Evolutionary conservation across 2,113 vertebrate species (phyloP).

Genomic region (Melanerpes aurifrons): DNA sequence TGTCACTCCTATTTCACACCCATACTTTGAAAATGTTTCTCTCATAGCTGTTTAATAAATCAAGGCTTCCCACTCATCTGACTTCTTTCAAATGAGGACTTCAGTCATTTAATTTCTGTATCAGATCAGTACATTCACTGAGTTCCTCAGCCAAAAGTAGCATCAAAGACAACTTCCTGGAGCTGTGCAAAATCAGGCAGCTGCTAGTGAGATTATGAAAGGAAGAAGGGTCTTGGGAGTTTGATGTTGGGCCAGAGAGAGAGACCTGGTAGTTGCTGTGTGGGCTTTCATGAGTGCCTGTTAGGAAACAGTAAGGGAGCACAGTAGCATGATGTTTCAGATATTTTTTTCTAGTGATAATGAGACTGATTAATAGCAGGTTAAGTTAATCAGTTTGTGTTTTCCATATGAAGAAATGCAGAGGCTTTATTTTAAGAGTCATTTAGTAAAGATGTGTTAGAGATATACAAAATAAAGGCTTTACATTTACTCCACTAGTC

Average conservation of each 20-base stretch:
- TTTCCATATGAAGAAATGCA: neutral
- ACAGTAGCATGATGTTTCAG: neutral
- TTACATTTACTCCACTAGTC: neutral
- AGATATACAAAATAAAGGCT: neutral
- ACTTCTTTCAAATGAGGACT: neutral
- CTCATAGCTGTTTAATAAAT: neutral
- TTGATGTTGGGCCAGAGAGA: neutral
- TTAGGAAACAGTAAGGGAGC: neutral
- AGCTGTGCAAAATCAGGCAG: neutral
- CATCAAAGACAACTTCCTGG: neutral
- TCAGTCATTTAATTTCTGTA: neutral
- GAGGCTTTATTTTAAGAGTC: neutral
- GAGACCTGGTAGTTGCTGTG: neutral
- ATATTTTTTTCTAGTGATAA: neutral
- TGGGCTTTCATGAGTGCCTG: neutral
- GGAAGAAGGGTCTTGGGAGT: neutral
- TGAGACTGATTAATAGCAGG: neutral
- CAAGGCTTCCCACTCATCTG: neutral
- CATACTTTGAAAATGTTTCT: neutral
- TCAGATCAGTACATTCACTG: neutral
- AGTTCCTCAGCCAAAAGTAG: neutral
- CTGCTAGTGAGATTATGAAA: neutral
- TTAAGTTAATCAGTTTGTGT: neutral
- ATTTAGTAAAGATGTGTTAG: neutral
- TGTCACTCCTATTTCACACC: neutral